Percentiles rank a stretch among this genome's conserved stretches.
These are phyloP conservation scores for Batillaria attramentaria DNA, from an alignment of 1,140 invertebrate species.

Conservation along the genomic window DNA sequence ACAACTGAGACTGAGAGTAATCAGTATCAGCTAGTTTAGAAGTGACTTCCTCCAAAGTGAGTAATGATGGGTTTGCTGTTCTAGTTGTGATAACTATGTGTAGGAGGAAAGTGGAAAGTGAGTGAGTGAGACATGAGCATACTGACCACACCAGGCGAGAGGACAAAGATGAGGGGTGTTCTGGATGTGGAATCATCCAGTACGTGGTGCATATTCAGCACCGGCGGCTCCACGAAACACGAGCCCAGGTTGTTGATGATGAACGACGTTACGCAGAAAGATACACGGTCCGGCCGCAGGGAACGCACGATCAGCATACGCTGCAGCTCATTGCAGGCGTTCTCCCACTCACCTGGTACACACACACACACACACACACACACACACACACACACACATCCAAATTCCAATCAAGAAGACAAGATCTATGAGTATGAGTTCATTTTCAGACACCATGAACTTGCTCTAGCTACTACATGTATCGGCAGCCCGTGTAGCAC, in stretches of 20 bases:
- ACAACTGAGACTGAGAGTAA: too few relatives aligned
- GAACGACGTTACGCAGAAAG: constrained; percentile 72
- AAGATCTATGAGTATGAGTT: not conserved
- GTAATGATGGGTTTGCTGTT: too few relatives aligned
- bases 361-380: not conserved
- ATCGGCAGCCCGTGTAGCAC: too few relatives aligned
- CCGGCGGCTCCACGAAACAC: constrained; percentile 72
- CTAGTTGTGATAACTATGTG: too few relatives aligned
- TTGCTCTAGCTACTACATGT: too few relatives aligned
- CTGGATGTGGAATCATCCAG: constrained; percentile 71
- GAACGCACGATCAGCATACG: constrained; percentile 72
- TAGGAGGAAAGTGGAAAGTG: too few relatives aligned
- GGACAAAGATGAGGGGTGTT: constrained; percentile 73
- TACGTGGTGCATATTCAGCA: constrained; percentile 71
- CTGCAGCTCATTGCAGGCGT: constrained; percentile 79
- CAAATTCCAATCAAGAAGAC: constrained; percentile 26
- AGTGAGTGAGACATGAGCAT: too few relatives aligned
- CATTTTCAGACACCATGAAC: not conserved
- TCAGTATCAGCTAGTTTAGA: too few relatives aligned
- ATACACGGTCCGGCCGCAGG: constrained; percentile 70
- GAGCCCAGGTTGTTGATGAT: constrained; percentile 73
- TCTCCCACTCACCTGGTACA: constrained; percentile 83
- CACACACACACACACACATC: not conserved
- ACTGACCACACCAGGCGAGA: constrained; percentile 72
- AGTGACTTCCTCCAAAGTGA: too few relatives aligned